phyloP scores from a whole-genome alignment of 2,113 vertebrate species.

The Aptenodytes forsteri region DNA sequence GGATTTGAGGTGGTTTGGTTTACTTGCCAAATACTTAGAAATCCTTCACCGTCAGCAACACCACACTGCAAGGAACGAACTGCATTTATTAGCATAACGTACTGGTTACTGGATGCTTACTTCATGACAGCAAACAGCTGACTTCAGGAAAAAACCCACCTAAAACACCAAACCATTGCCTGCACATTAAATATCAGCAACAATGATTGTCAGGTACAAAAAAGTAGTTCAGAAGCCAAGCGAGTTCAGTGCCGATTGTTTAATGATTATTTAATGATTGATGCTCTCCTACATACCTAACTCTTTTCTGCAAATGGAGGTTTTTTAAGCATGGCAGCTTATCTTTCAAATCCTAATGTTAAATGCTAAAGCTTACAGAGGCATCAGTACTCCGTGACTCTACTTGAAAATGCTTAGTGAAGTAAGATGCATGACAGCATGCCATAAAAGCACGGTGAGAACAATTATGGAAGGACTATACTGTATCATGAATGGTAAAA shows the following conservation, averaged over 20 bases:
- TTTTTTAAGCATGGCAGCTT: not conserved
- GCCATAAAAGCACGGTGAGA: not conserved
- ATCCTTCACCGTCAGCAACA: constrained; percentile 96
- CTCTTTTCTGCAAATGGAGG: not conserved
- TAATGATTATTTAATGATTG: not conserved
- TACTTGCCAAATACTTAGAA: constrained; percentile 98
- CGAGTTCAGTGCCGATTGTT: not conserved
- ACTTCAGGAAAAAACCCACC: not conserved
- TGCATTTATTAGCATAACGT: not conserved
- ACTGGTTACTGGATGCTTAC: not conserved
- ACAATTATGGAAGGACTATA: not conserved
- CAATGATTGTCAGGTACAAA: not conserved
- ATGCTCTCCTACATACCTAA: not conserved
- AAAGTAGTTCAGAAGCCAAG: not conserved
- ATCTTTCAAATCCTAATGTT: not conserved
- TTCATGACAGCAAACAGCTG: not conserved
- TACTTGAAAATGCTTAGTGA: not conserved
- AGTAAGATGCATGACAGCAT: not conserved
- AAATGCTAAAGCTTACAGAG: not conserved
- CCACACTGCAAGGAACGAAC: constrained; percentile 83
- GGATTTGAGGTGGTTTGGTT: constrained; percentile 94
- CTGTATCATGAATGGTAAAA: not conserved
- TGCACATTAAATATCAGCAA: not conserved
- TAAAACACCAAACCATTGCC: not conserved
- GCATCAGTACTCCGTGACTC: not conserved